These are phyloP conservation scores for Bos javanicus DNA, from an alignment of 2,113 vertebrate species.

Conservation along the genomic window DNA sequence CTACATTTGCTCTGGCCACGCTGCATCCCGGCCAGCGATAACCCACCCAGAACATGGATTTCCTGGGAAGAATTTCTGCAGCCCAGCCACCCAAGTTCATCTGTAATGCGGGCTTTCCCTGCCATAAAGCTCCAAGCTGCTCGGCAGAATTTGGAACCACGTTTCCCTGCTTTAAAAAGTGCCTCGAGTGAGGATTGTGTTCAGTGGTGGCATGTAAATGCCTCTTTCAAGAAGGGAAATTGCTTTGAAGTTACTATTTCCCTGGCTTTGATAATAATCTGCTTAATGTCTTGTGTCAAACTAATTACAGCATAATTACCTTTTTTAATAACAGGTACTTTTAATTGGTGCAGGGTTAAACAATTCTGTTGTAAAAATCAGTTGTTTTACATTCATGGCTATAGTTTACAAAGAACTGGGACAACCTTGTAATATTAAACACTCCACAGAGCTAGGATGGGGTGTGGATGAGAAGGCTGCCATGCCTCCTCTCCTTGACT, in stretches of 20 bases:
- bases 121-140: neutral
- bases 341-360: conserved; percentile 68
- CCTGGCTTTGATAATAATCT: conserved; percentile 77
- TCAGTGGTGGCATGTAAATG: neutral
- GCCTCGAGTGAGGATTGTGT: neutral
- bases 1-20: rapidly evolving
- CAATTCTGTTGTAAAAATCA: conserved; percentile 45
- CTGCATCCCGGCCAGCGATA: too few species aligned
- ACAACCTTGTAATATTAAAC: conserved; percentile 34
- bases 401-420: conserved; percentile 42
- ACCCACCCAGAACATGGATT: neutral
- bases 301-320: conserved; percentile 76
- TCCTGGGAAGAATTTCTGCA: neutral
- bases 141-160: neutral
- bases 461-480: neutral
- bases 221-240: conserved; percentile 55
- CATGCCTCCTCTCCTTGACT: neutral
- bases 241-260: conserved; percentile 74
- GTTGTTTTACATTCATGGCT: conserved; percentile 49
- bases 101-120: neutral
- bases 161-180: neutral
- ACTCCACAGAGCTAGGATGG: neutral
- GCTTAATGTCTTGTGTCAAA: conserved; percentile 77
- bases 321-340: conserved; percentile 73
- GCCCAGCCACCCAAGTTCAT: neutral